Evolutionary conservation across 2,797 vertebrate genomes (phyloP).

Genomic region (Cryptoprocta ferox): DNA sequence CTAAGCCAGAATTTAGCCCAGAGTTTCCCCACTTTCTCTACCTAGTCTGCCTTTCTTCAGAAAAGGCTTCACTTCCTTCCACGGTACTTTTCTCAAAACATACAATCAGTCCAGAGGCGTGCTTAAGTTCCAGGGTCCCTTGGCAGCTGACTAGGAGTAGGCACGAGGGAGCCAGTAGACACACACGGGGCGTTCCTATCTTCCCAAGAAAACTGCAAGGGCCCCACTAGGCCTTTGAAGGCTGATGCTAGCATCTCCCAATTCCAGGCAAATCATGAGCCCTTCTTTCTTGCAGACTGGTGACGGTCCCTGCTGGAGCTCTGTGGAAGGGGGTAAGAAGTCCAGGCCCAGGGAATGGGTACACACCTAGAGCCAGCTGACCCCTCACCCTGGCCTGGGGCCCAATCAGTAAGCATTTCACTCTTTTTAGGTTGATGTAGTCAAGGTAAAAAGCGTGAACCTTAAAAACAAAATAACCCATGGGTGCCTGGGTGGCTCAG

Average conservation of each 20-base stretch:
- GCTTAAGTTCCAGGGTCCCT: background rate
- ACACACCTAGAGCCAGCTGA: background rate
- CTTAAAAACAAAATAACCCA: background rate
- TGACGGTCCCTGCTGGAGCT: background rate
- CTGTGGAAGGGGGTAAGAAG: background rate
- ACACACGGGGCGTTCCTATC: background rate
- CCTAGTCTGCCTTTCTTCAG: background rate
- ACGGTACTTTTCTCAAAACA: background rate
- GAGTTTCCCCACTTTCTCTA: background rate
- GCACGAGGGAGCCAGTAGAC: too few relatives aligned
- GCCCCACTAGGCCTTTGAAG: background rate
- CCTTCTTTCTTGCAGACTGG: background rate
- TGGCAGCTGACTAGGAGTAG: background rate
- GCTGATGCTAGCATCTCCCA: background rate
- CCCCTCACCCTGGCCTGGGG: background rate
- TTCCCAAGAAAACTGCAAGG: background rate
- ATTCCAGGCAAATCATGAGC: background rate
- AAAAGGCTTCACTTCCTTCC: background rate
- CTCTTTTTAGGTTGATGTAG: background rate
- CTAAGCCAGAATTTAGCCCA: background rate
- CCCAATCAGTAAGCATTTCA: background rate
- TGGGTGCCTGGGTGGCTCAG: too few relatives aligned
- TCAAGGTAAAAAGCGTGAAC: background rate
- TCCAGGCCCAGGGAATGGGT: background rate
- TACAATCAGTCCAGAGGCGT: background rate